Evolutionary conservation across 2,113 vertebrate species (phyloP), one percentile per base, ranked within the genome.

Genomic region (Phrynosoma blainvillii): DNA sequence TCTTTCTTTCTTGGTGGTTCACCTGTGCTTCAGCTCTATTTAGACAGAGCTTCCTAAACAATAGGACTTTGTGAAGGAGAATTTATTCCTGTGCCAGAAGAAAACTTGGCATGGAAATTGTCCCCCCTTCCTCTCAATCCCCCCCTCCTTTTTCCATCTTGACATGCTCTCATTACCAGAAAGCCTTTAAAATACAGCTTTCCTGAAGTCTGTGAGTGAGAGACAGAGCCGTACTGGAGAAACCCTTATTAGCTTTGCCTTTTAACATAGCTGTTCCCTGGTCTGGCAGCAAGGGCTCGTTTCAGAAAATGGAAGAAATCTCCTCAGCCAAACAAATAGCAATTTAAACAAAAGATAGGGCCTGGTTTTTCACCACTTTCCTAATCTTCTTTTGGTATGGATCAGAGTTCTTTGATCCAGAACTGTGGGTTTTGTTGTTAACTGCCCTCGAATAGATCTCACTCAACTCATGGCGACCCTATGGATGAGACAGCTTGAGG

Each of bases 1-100:
- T 25, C n/a, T 65, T 36, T 6, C n/a, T 32, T 47, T 18, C n/a
- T 73, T 16, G 7, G 30, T 47, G 12, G n/a, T 27, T 84, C 54
- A 84, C 77, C 68, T 85, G 83, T 54, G 20, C 82, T 1, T 59
- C 27, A 21, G 27, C 32, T 8, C 56, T 73, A 8, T 85, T 73
- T 42, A 85, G 70, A 84, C 65, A 42, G 11, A 79, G 52, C 75
- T 73, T 18, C 32, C 27, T 84, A 71, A 88, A 84, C 65, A 84
- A 84, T 84, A 84, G 87, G 62, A 73, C 82, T 47, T 80, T 66
- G 56, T 85, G 70, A 52, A 89, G 27, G 78, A 66, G 32, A 82
- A 83, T 76, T 83, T 82, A 65, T 82, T 88, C 74, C 73, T 68
- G 65, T 56, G 42, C 80, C 14, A 54, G 78, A 89, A 85, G 42